Evolutionary conservation across 2,797 vertebrate species (phyloP).

Genomic region (Gorsachius magnificus): DNA sequence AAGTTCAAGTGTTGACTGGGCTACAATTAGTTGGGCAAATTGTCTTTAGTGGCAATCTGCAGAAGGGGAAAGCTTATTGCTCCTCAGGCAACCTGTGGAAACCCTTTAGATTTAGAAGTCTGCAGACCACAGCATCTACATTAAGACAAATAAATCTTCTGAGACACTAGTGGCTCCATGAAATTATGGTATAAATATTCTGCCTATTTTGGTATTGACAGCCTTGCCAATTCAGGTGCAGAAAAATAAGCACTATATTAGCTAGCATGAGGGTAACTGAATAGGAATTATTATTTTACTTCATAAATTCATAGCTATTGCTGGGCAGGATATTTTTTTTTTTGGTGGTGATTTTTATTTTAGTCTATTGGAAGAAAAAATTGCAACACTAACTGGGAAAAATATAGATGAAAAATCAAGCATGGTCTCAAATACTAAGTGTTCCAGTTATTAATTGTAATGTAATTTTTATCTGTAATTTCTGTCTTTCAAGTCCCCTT

Average conservation of each 20-base stretch:
- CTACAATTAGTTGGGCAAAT: not conserved
- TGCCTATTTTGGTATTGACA: not conserved
- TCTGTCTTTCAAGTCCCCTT: not conserved
- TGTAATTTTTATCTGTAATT: not conserved
- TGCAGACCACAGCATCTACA: not conserved
- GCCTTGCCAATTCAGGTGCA: not conserved
- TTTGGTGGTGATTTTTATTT: not conserved
- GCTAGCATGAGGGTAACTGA: not conserved
- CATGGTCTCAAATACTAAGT: not conserved
- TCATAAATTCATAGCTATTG: not conserved
- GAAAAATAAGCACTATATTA: not conserved
- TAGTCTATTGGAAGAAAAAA: not conserved
- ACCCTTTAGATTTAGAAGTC: rapidly evolving
- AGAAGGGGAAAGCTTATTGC: not conserved
- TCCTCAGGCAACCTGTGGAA: not conserved
- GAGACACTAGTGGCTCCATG: not conserved
- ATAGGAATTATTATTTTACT: not conserved
- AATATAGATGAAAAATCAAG: not conserved
- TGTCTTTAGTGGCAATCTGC: not conserved
- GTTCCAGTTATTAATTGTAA: not conserved
- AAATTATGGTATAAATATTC: not conserved
- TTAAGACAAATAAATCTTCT: not conserved
- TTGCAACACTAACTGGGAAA: not conserved
- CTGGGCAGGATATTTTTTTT: not conserved
- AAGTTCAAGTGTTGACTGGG: not conserved